These are phyloP conservation scores for Resseliella maxima DNA, from an alignment of 2,888 invertebrate genomes.

Conservation along the genomic window DNA sequence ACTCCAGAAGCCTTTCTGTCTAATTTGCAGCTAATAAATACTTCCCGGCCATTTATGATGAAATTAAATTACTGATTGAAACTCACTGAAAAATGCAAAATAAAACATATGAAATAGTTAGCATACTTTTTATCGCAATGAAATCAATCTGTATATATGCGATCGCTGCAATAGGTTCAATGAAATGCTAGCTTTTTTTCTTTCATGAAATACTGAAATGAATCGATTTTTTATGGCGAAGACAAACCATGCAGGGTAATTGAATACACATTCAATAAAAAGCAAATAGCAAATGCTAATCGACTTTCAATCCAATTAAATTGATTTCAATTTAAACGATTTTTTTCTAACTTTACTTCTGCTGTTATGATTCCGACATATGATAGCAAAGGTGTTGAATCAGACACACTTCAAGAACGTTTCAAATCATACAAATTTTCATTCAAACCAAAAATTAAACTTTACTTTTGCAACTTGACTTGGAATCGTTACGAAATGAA, in stretches of 20 bases:
- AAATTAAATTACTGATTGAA: not conserved
- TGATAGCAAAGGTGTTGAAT: not conserved
- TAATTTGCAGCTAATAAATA: constrained; percentile 51
- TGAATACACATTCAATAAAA: constrained; percentile 28
- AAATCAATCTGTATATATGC: not conserved
- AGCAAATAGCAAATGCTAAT: not conserved
- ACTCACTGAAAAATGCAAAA: not conserved
- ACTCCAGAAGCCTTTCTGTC: constrained; percentile 30
- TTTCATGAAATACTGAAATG: not conserved
- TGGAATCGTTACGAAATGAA: no score
- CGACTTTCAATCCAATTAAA: not conserved
- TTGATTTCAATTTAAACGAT: not conserved
- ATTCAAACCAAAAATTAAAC: no score
- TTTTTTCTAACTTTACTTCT: not conserved
- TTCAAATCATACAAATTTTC: no score
- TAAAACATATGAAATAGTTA: not conserved
- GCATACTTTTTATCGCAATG: not conserved
- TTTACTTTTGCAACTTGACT: no score
- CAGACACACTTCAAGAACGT: not conserved
- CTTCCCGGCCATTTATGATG: constrained; percentile 53
- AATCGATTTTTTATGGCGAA: not conserved
- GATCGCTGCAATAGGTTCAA: not conserved
- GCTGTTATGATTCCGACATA: not conserved
- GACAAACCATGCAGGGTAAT: not conserved
- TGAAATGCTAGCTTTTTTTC: not conserved